phyloP scores from a whole-genome alignment of 1,140 invertebrate species.

The Manduca sexta region DNA sequence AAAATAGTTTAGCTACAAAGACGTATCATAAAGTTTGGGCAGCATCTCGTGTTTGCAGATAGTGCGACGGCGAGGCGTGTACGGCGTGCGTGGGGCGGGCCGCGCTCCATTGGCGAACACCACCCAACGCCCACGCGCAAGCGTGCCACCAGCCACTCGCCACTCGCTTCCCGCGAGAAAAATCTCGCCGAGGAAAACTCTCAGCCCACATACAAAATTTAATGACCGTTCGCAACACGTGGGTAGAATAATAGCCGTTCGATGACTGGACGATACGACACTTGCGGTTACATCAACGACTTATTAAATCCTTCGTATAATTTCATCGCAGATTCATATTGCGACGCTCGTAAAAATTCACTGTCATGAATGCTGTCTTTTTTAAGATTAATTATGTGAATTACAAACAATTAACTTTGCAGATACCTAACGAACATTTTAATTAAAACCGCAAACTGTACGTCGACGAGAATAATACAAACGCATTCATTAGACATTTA shows the following conservation, averaged over 20 bases:
- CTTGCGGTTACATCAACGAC: conserved; percentile 21
- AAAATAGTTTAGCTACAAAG: conserved; percentile 3
- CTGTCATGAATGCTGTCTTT: conserved; percentile 12
- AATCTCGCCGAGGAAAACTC: conserved; percentile 54
- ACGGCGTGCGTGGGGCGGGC: neutral
- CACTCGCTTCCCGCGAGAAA: conserved; percentile 42
- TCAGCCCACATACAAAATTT: conserved; percentile 40
- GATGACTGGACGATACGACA: conserved; percentile 33
- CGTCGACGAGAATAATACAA: conserved; percentile 28
- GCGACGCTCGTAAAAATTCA: conserved; percentile 4
- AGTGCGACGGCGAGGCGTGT: conserved; percentile 10
- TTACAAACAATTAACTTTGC: conserved; percentile 22
- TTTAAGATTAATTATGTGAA: conserved; percentile 11
- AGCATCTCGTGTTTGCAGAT: conserved; percentile 29
- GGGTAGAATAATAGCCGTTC: conserved; percentile 34
- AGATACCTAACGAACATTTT: conserved; percentile 26
- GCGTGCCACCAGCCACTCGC: conserved; percentile 16
- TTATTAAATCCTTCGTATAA: conserved; percentile 4
- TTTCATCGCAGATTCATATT: too few relatives aligned
- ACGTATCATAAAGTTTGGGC: conserved; percentile 22
- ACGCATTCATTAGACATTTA: conserved; percentile 51
- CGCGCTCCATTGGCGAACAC: conserved; percentile 31
- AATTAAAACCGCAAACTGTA: conserved; percentile 27
- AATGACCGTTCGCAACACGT: conserved; percentile 48
- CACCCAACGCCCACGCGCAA: conserved; percentile 59